Percentiles rank a stretch among this genome's conserved stretches.
Conservation (phyloP, 2,113 vertebrate species). For the Neogale vison region DNA sequence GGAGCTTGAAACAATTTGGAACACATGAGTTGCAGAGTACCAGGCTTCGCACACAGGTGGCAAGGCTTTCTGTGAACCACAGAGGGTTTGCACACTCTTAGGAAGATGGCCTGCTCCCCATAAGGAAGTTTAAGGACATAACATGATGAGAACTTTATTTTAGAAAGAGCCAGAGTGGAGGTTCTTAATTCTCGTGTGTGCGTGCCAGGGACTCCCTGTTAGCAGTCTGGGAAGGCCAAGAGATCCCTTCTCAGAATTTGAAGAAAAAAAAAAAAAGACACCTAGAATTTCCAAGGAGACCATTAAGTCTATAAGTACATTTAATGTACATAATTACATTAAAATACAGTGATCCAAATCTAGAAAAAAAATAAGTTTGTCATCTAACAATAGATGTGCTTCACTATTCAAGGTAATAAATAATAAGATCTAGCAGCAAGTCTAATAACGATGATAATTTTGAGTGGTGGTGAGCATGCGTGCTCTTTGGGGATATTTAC, state of each 20-base stretch:
- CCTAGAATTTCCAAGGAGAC: background rate
- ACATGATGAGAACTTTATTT: background rate
- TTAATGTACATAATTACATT: background rate
- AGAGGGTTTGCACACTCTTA: background rate
- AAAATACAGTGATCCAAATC: background rate
- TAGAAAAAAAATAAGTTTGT: background rate
- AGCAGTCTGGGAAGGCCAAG: background rate
- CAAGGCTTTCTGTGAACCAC: background rate
- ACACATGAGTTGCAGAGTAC: background rate
- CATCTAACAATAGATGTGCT: background rate
- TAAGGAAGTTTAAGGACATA: background rate
- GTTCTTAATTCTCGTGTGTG: background rate
- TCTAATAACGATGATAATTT: background rate
- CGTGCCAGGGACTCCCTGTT: background rate
- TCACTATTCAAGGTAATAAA: background rate
- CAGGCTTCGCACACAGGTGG: background rate
- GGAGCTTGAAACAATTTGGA: background rate
- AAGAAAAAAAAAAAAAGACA: background rate
- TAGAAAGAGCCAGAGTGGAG: background rate
- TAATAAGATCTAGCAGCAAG: background rate
- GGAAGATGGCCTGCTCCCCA: background rate
- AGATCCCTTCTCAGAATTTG: background rate
- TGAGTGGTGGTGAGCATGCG: background rate
- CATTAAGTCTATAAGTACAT: background rate
- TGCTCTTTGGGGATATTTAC: background rate